phyloP scores from a whole-genome alignment of 1,140 invertebrate species.

The Lucilia sericata region DNA sequence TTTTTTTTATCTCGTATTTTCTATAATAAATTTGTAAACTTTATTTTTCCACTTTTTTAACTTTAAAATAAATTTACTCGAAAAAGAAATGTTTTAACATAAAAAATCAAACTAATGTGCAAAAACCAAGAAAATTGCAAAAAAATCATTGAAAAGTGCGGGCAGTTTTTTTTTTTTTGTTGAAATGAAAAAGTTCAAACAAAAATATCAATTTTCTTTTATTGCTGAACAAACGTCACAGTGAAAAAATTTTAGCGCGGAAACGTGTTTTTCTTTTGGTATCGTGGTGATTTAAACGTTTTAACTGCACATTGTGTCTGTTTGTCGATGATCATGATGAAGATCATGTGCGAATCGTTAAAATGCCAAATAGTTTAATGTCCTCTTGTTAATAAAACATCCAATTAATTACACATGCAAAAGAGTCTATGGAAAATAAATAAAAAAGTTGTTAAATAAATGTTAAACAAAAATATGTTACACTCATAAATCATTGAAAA shows the following conservation, averaged over 20 bases:
- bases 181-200: not conserved
- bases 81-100: not conserved
- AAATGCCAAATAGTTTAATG: not conserved
- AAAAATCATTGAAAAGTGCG: not conserved
- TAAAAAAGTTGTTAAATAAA: too few relatives aligned
- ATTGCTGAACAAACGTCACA: not conserved
- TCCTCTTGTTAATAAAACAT: conserved; percentile 1
- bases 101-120: not conserved
- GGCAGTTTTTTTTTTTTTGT: not conserved
- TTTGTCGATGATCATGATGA: not conserved
- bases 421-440: too few relatives aligned
- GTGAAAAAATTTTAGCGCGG: not conserved
- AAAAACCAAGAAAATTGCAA: not conserved
- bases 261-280: conserved; percentile 5
- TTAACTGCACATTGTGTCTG: not conserved
- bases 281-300: not conserved
- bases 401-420: too few relatives aligned
- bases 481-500: too few relatives aligned
- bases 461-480: too few relatives aligned
- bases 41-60: not conserved
- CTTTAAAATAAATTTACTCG: not conserved
- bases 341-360: not conserved
- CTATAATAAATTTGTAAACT: not conserved
- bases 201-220: not conserved
- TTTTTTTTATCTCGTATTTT: not conserved